A percentile compares a stretch with the other conserved stretches of the same genome.
Evolutionary conservation across 37 sponge, comb jelly and placozoan genomes (phyloP).

Genomic region (Cliona cf. orientalis): DNA sequence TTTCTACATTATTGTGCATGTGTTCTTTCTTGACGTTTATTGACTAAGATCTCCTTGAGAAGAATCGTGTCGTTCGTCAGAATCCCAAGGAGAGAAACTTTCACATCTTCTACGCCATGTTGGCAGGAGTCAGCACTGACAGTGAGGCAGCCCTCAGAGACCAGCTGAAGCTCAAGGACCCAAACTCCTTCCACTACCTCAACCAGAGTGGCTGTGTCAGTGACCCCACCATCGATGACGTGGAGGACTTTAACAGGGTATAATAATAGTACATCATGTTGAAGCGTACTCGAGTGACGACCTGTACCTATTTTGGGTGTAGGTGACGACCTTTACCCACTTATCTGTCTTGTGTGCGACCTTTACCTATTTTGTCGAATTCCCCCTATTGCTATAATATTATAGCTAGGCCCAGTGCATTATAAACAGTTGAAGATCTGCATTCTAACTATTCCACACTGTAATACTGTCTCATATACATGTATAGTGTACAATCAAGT

Average conservation of each 20-base stretch:
- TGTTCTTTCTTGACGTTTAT: no score
- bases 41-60: conserved; percentile 83
- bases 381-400: no score
- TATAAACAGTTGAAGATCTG: no score
- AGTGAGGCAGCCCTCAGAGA: no score
- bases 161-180: conserved; percentile 41
- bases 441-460: no score
- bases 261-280: neutral
- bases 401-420: no score
- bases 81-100: conserved; percentile 96
- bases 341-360: neutral
- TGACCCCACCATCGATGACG: conserved; percentile 88
- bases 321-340: neutral
- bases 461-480: no score
- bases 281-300: no score
- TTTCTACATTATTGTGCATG: no score
- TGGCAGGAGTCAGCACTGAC: conserved; percentile 72
- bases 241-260: conserved; percentile 62
- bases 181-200: conserved; percentile 79
- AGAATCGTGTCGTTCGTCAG: conserved; percentile 95
- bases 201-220: conserved; percentile 90
- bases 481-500: no score
- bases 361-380: neutral
- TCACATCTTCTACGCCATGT: conserved; percentile 93
- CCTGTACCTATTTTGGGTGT: neutral